A percentile compares a stretch with the other conserved stretches of the same genome.
Conservation (phyloP, 2,797 vertebrate genomes). For the Peromyscus aztecus region DNA sequence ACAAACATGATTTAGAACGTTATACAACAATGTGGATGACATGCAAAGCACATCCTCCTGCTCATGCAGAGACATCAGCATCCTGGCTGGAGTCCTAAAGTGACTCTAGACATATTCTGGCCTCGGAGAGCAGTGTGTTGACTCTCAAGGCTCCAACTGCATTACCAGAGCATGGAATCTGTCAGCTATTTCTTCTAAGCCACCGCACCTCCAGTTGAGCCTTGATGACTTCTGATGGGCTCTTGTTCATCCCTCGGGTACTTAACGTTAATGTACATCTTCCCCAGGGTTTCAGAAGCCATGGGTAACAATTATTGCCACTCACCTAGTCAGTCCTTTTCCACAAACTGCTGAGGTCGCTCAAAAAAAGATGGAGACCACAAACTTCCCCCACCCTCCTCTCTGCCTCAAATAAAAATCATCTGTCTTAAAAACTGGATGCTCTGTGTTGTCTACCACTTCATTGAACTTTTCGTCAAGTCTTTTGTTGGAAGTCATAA, state of each 20-base stretch:
- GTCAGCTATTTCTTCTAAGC: neutral
- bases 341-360: neutral
- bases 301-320: neutral
- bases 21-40: neutral
- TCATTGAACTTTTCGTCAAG: slow-evolving; percentile 40
- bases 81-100: neutral
- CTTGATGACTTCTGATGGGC: neutral
- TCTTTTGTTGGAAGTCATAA: slow-evolving; percentile 47
- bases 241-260: neutral
- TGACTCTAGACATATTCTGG: neutral
- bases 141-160: neutral
- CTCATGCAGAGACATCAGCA: neutral
- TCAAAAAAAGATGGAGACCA: neutral
- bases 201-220: neutral
- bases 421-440: neutral
- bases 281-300: slow-evolving; percentile 1
- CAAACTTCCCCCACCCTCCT: neutral
- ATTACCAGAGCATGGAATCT: neutral
- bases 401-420: neutral
- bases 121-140: neutral
- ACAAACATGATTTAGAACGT: neutral
- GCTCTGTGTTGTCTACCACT: neutral
- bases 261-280: neutral
- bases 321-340: neutral
- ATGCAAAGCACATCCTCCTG: neutral